Evolutionary conservation across 2,797 vertebrate species (phyloP), one percentile per base, ranked within the genome.

Genomic region (Lacerta agilis): DNA sequence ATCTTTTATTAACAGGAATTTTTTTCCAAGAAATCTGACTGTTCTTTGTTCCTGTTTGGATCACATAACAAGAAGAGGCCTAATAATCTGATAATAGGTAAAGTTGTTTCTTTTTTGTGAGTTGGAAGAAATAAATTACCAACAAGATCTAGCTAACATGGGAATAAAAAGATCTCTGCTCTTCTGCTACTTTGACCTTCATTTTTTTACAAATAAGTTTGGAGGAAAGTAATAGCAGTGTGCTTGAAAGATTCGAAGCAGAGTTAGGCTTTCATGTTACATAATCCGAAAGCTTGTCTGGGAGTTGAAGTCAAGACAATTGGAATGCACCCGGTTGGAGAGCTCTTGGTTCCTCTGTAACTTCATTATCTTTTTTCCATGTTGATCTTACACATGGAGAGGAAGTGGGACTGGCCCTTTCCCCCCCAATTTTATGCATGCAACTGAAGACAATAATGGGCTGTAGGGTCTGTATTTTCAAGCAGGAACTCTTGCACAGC

Each of bases 11-110:
- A 11, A 82, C 83, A 99, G 99, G 99, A 99, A 90, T 99, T 99
- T 94, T 99, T 99, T 96, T 99, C 99, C 29, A 99, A 99, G 96
- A 99, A 99, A 89, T 97, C 98, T 0, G 98, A 99, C 94, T 98
- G 98, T 92, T 99, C 99, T 66, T 96, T 99, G 90, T 99, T 99
- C 95, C 95, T 99, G 88, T 99, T 99, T 85, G 99, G 98, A 15
- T 99, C 98, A 41, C 99, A 99, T 96, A 99, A 98, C 96, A 99
- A 99, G 97, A 99, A 99, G 95, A 95, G 99, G 9, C 99, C 99
- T 77, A 98, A 99, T 95, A 99, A 99, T 92, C 92, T 99, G 38
- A 97, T 98, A 89, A 97, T 99, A 95, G 99, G 99, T 99, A 95
- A 94, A 84, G 25, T 86, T 6, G 23, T 87, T 90, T 79, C 25